phyloP scores from a whole-genome alignment of 2,797 vertebrate genomes.

The Sparus aurata region DNA sequence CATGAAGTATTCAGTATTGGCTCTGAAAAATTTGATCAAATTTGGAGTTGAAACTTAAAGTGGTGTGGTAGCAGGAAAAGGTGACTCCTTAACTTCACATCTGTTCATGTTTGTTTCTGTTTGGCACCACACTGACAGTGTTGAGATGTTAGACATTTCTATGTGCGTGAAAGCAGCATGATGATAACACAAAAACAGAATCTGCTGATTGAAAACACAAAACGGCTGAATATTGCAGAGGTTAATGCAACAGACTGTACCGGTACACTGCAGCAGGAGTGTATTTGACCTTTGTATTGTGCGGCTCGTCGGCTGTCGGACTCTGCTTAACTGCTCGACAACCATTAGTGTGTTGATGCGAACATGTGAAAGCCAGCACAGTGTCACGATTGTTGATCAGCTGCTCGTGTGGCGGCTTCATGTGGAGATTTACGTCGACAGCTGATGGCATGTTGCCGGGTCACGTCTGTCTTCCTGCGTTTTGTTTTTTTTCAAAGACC shows the following conservation, averaged over 20 bases:
- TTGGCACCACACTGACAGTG: neutral
- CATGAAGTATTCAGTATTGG: too few species aligned
- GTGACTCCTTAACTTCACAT: neutral
- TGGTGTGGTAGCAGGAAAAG: too few species aligned
- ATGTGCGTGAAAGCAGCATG: neutral
- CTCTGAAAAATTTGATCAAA: neutral
- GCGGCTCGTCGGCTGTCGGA: neutral
- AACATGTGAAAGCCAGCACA: neutral
- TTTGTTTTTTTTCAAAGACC: conserved; percentile 18
- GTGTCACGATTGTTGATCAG: neutral
- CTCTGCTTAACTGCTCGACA: neutral
- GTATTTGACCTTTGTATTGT: neutral
- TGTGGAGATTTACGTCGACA: conserved; percentile 21
- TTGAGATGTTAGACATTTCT: neutral
- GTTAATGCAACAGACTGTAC: rapidly evolving
- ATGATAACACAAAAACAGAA: neutral
- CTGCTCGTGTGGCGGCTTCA: conserved; percentile 6
- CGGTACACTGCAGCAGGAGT: neutral
- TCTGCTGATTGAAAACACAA: neutral
- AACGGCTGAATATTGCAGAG: neutral
- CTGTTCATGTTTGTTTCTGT: neutral
- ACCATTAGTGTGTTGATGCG: neutral
- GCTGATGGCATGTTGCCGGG: conserved; percentile 44
- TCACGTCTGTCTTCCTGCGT: conserved; percentile 33
- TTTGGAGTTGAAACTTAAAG: neutral